Evolutionary conservation across 2,888 invertebrate genomes (phyloP).

Genomic region (Papilio demoleus): DNA sequence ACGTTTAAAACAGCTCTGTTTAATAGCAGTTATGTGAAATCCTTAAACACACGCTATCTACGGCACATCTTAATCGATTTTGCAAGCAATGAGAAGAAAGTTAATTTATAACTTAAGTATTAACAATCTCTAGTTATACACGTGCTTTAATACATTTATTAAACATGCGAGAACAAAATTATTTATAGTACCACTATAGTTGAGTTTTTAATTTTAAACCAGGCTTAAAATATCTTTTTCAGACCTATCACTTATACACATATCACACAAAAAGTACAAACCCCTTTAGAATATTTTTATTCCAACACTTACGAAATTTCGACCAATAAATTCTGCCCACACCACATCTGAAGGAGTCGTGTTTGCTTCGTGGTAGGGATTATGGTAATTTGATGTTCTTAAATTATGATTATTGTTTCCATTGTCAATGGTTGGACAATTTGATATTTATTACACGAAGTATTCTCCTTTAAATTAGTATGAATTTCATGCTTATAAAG

Average conservation of each 20-base stretch:
- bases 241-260: no score
- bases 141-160: no score
- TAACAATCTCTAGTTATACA: no score
- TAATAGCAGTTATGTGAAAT: slow-evolving; percentile 40
- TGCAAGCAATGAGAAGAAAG: not conserved
- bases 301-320: slow-evolving; percentile 20
- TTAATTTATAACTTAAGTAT: no score
- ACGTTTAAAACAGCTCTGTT: slow-evolving; percentile 39
- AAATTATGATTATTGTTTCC: slow-evolving; percentile 25
- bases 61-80: not conserved
- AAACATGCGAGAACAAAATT: no score
- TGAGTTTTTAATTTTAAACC: no score
- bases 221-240: no score
- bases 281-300: not conserved
- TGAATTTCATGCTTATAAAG: no score
- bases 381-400: slow-evolving; percentile 32
- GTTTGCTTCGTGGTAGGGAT: slow-evolving; percentile 25
- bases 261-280: no score
- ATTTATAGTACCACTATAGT: no score
- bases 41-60: not conserved
- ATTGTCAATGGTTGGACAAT: not conserved
- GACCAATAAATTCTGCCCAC: slow-evolving; percentile 36
- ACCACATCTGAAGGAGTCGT: slow-evolving; percentile 25
- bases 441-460: slow-evolving; percentile 5
- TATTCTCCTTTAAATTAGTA: no score